Percentiles rank a stretch among this genome's conserved stretches.
Conservation (phyloP, 2,113 vertebrate genomes). For the Gobio gobio region DNA sequence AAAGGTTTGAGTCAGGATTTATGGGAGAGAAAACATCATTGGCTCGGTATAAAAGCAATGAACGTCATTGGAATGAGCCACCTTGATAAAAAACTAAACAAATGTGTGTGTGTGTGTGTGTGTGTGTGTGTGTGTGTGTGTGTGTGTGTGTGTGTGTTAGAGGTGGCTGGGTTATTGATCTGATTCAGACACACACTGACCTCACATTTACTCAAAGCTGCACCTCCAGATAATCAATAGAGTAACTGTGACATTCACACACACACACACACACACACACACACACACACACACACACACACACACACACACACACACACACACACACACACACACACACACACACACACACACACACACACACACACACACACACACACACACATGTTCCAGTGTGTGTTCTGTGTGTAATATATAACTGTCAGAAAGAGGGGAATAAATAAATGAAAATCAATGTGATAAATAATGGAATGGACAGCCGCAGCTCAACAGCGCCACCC, state of each 20-base stretch:
- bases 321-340: slow-evolving; percentile 1
- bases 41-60: not conserved
- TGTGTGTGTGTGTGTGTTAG: not conserved
- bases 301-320: slow-evolving; percentile 13
- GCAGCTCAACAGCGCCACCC: not conserved
- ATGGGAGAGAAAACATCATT: not conserved
- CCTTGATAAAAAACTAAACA: not conserved
- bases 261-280: slow-evolving; percentile 13
- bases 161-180: not conserved
- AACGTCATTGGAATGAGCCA: not conserved
- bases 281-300: slow-evolving; percentile 24
- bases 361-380: slow-evolving; percentile 1
- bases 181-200: not conserved
- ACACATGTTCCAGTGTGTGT: not conserved
- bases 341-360: slow-evolving; percentile 10
- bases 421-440: slow-evolving; percentile 7
- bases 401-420: slow-evolving; percentile 13
- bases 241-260: slow-evolving; percentile 4
- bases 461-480: not conserved
- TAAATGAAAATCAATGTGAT: slow-evolving; percentile 6
- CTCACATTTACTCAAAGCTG: slow-evolving; percentile 28
- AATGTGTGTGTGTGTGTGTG: not conserved
- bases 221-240: slow-evolving; percentile 30
- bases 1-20: not conserved
- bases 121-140: not conserved